Conservation (phyloP, 2,888 invertebrate species). For the Bimastos eiseni region DNA sequence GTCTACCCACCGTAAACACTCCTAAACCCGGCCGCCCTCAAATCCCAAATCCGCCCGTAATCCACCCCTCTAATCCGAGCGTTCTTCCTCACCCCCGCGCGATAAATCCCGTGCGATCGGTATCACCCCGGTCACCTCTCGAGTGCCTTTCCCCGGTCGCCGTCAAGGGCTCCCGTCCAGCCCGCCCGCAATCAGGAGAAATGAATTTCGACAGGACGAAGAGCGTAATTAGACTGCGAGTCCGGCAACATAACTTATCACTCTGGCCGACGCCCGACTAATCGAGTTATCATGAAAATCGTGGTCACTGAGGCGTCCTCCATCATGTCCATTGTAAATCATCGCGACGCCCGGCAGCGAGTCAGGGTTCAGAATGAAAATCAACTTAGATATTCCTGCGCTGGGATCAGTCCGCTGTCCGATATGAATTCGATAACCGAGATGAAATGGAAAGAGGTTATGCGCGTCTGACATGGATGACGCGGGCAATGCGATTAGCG, state of each 20-base stretch:
- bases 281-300: constrained; percentile 15
- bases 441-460: constrained; percentile 18
- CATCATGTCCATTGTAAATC: constrained; percentile 15
- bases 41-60: background rate
- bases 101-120: background rate
- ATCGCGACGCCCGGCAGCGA: background rate
- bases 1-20: too few species aligned
- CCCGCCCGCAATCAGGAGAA: background rate
- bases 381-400: background rate
- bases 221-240: background rate
- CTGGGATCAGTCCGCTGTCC: background rate
- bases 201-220: constrained; percentile 10
- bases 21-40: background rate
- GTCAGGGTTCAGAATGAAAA: constrained; percentile 18
- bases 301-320: background rate
- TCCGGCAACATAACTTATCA: constrained; percentile 7
- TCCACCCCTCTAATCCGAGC: background rate
- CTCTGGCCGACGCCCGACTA: background rate
- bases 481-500: background rate
- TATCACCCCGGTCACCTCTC: background rate
- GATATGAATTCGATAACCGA: constrained; percentile 8
- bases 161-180: background rate
- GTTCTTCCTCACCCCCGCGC: background rate
- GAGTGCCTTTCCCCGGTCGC: background rate
- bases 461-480: constrained; percentile 15